phyloP scores from a whole-genome alignment of 2,113 vertebrate genomes.

The Ciconia boyciana region DNA sequence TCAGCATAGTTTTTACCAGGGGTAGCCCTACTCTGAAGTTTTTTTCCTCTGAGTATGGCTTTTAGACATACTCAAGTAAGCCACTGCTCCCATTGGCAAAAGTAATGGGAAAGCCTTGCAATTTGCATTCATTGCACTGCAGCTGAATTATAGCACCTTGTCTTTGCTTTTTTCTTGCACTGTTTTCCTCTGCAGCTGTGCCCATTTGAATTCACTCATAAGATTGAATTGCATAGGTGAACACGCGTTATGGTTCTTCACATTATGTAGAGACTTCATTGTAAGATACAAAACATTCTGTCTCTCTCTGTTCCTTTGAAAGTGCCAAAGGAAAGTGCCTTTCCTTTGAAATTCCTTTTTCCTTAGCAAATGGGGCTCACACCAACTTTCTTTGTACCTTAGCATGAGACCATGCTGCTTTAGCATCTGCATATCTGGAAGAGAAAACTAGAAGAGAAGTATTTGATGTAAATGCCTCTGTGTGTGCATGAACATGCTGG shows the following conservation, averaged over 20 bases:
- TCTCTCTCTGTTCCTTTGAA: not conserved
- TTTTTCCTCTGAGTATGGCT: not conserved
- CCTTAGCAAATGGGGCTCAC: not conserved
- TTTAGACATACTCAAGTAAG: not conserved
- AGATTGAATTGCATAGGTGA: not conserved
- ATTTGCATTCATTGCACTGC: not conserved
- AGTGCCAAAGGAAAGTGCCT: not conserved
- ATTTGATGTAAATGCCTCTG: constrained; percentile 18
- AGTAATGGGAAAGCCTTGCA: not conserved
- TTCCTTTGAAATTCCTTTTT: not conserved
- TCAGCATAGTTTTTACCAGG: not conserved
- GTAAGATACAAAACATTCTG: not conserved
- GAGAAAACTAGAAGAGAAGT: constrained; percentile 10
- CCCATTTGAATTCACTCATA: not conserved
- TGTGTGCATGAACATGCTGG: not conserved
- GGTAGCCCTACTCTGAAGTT: not conserved
- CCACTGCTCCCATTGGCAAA: not conserved
- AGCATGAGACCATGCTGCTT: not conserved
- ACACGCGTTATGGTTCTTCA: not conserved
- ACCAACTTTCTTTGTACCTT: not conserved
- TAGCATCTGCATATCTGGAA: constrained; percentile 5
- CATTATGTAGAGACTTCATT: not conserved
- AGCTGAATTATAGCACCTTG: not conserved
- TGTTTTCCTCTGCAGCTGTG: not conserved
- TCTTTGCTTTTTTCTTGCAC: not conserved